Evolutionary conservation across 2,113 vertebrate genomes (phyloP).

Genomic region (Hippopotamus amphibius): DNA sequence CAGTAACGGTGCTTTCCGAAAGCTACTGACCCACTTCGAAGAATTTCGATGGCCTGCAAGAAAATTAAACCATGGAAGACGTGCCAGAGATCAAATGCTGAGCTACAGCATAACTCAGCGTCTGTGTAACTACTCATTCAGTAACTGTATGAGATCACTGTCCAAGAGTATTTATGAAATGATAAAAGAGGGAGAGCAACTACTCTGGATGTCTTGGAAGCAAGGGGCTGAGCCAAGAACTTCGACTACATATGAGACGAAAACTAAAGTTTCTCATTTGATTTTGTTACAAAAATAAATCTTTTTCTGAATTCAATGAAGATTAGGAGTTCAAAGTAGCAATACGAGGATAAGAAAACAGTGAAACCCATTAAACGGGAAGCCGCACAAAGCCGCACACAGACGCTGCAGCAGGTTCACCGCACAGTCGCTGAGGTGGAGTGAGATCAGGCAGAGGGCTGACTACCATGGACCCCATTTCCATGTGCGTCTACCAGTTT

Average conservation of each 20-base stretch:
- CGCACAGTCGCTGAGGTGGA: accelerated
- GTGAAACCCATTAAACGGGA: background rate
- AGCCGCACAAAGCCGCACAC: too few relatives aligned
- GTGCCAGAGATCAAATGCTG: background rate
- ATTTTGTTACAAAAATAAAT: conserved; percentile 1
- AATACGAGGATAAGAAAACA: background rate
- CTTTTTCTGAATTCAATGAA: background rate
- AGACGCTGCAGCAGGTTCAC: background rate
- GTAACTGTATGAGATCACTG: background rate
- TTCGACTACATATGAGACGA: background rate
- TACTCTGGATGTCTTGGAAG: background rate
- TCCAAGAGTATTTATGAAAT: background rate
- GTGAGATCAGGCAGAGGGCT: background rate
- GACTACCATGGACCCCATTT: background rate
- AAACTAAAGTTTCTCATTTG: background rate
- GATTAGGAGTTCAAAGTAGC: background rate
- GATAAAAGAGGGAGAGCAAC: background rate
- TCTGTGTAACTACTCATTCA: background rate
- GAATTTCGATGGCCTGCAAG: background rate
- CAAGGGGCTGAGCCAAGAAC: background rate
- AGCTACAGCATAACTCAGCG: background rate
- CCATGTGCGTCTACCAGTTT: background rate
- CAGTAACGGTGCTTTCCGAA: background rate
- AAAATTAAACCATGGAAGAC: background rate
- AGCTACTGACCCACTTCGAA: background rate